Base-by-base conservation (phyloP, 2,797 vertebrate genomes). In the Zalophus californianus region DNA sequence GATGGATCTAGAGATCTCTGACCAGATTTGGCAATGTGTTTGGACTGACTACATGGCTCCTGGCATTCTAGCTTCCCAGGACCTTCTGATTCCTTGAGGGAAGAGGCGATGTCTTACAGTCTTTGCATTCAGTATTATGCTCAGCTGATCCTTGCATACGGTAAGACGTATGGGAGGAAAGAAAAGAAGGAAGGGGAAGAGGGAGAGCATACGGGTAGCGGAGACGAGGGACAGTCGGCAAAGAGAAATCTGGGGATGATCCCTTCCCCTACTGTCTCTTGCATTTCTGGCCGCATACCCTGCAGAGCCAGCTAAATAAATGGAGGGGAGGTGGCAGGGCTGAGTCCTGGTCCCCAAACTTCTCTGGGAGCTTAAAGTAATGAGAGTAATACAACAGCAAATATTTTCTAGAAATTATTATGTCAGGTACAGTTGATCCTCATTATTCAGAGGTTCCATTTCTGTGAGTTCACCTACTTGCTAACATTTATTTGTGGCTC, bases 61-160 rank as follows among this genome's bases (percentile, higher is more conserved):
- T 80, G 58, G 58, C 4, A 0, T 35, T 66, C 32, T 89, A 15
- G 15, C 14, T 38, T 27, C 25, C 44, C 10, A n/a, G 68, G 9
- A 29, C 9, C n/a, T 6, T 32, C 25, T 54, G 23, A 52, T 32
- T 13, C 48, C 50, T 21, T 54, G 66, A 32, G 1, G 38, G 38
- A 64, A 60, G 48, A 60, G 27, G 32, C 0, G 0, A 73, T 0
- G 32, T 15, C 48, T 23, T 41, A 11, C 0, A 4, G 25, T 54
- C 44, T 62, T 54, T 54, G 23, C 16, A 41, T 38, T 25, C 32
- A 7, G 20, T 15, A 7, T 16, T 16, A n/a, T 2, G 7, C 10
- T 44, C 44, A 16, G 32, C 54, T 52, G 27, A 38, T 3, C 10
- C 23, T 29, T 32, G 80, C 4, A 15, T 7, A 16, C 2, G 23